Conservation (phyloP, 2,888 invertebrate genomes). For the Cantharis nigra region DNA sequence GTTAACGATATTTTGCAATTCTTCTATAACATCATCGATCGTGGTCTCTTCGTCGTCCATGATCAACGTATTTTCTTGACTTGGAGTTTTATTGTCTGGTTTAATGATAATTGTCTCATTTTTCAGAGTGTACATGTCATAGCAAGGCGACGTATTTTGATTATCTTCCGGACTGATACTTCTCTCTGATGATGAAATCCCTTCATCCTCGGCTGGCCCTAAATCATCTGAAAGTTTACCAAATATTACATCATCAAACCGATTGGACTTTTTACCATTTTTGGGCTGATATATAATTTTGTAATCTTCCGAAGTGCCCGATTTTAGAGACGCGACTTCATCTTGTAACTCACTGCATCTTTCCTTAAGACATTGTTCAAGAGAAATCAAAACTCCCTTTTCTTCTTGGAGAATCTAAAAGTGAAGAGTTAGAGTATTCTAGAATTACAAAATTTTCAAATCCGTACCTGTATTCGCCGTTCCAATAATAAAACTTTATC, state of each 20-base stretch:
- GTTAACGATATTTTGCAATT: slow-evolving; percentile 81
- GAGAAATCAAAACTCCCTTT: slow-evolving; percentile 72
- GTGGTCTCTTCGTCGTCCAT: slow-evolving; percentile 79
- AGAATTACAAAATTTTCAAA: not conserved
- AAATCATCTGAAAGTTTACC: slow-evolving; percentile 61
- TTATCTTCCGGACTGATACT: slow-evolving; percentile 75
- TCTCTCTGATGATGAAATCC: slow-evolving; percentile 83
- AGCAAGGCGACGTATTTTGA: slow-evolving; percentile 64
- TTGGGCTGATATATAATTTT: slow-evolving; percentile 20
- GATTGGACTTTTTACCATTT: slow-evolving; percentile 11
- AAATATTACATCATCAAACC: not conserved
- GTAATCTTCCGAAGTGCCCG: slow-evolving; percentile 54
- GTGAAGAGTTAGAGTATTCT: not conserved
- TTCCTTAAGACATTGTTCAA: slow-evolving; percentile 76
- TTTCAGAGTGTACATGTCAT: slow-evolving; percentile 65
- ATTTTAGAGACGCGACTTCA: slow-evolving; percentile 67
- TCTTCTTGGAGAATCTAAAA: slow-evolving; percentile 75
- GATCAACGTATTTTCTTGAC: slow-evolving; percentile 31
- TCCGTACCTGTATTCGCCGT: slow-evolving; percentile 68
- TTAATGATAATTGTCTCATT: slow-evolving; percentile 61
- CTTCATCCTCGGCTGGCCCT: slow-evolving; percentile 85
- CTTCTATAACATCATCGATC: slow-evolving; percentile 86
- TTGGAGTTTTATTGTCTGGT: slow-evolving; percentile 43
- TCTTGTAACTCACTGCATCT: slow-evolving; percentile 76
- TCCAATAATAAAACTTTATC: slow-evolving; percentile 73